Base-by-base conservation (phyloP, 2,797 vertebrate species). In the Rousettus madagascariensis region DNA sequence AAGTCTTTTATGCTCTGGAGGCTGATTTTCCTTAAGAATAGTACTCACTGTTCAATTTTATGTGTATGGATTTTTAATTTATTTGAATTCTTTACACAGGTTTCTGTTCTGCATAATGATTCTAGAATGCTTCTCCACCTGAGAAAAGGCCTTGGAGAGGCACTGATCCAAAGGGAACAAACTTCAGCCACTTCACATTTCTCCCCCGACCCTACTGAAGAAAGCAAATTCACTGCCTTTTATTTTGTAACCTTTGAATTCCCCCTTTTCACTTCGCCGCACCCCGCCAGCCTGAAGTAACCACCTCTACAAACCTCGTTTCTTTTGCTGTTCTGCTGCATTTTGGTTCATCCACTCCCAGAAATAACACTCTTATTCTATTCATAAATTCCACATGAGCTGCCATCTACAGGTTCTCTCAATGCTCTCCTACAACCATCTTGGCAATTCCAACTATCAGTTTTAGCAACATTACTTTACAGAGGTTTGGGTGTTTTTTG, bases 61-160 rank as follows among this genome's bases (percentile, higher is more conserved):
- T 68, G 28, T 72, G 43, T 61, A 30, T 57, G 16, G 20, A 12
- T 90, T 41, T 65, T 12, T 8, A 36, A 51, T 22, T 38, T 53
- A 16, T 28, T 49, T 80, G 51, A 68, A 46, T 82, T 83, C 69
- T 74, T 87, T 75, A 61, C 68, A 69, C 20, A 79, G 75, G 5
- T 65, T 82, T 51, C 33, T 15, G 16, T n/a, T 55, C 87, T 72
- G 8, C 19, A 11, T 77, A 28, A 63, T 69, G 36, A 80, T 86
- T 94, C 86, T 57, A 46, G 84, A 87, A 84, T 91, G 36, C 38
- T 89, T 90, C 85, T 59, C 63, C 38, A 16, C 33, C 69, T 78
- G 11, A 43, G 33, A 72, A 75, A 80, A 72, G 75, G 19, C 41
- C 41, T 38, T 30, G 26, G 51, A 10, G 11, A 71, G 46, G 41